Base-by-base conservation (phyloP, 2,113 vertebrate genomes). In the Ceyx cyanopectus region DNA sequence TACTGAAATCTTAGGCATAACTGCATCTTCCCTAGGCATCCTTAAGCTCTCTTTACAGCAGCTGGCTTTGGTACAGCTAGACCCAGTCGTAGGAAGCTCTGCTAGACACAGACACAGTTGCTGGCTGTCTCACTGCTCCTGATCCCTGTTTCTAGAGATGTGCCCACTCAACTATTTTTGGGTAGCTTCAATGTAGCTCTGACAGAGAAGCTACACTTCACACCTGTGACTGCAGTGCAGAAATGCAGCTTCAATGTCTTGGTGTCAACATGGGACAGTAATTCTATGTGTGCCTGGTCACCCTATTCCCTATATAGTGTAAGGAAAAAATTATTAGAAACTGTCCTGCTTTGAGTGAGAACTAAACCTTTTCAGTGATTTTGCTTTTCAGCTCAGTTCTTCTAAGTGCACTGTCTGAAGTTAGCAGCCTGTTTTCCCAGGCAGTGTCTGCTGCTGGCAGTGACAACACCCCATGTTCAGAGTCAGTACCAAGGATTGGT, bases 91-190 rank as follows among this genome's bases (percentile, higher is more conserved):
- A 57, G 4, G 34, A 68, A 82, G 19, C 22, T 82, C 80, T 76
- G 30, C 43, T 56, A 32, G 40, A 68, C 7, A 27, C 7, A 1
- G 4, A 45, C 0, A 0, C 14, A 70, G 12, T 4, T 68, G 27
- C 23, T 61, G 1, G 0, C 32, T 41, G 13, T 24, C 51, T 77
- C 43, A 27, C 21, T 0, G 7, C 50, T 32, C 23, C 24, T 51
- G 50, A 80, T 17, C 10, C 27, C 68, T 63, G 14, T 13, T 90
- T 65, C 40, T 72, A 19, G 24, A 85, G 66, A 11, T 16, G 46
- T 19, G 26, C 9, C 16, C 41, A 40, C 15, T 54, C 19, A 32
- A 37, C 10, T 63, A 3, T 21, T 75, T 61, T 51, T 62, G n/a
- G 27, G 51, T 45, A 87, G 43, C 66, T 67, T 60, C 40, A 43